A percentile compares a stretch with the other conserved stretches of the same genome.
These are phyloP conservation scores for Pantelozetes paolii DNA, from an alignment of 2,888 invertebrate species.

Conservation along the genomic window DNA sequence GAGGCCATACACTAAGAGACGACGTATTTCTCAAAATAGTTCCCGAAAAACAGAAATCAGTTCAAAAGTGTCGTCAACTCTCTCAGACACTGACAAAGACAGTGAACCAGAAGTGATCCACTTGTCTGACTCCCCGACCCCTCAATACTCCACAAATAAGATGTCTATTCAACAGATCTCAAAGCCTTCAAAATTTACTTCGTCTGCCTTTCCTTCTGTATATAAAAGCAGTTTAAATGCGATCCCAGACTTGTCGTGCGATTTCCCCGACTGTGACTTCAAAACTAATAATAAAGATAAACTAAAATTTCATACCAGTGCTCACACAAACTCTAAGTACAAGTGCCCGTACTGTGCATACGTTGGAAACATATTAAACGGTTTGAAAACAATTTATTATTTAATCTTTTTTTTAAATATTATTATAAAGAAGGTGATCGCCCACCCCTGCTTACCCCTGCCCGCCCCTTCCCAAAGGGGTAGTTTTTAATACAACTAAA, in stretches of 20 bases:
- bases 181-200: too few relatives aligned
- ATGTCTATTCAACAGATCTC: neutral
- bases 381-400: neutral
- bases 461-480: too few relatives aligned
- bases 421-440: too few relatives aligned
- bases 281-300: slow-evolving; percentile 29
- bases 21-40: too few relatives aligned
- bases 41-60: too few relatives aligned
- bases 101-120: slow-evolving; percentile 11
- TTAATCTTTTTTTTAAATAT: neutral
- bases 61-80: neutral
- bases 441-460: too few relatives aligned
- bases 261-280: slow-evolving; percentile 41
- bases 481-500: too few relatives aligned
- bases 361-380: slow-evolving; percentile 30
- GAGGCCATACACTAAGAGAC: too few relatives aligned
- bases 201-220: too few relatives aligned
- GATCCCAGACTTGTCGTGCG: too few relatives aligned
- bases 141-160: too few relatives aligned
- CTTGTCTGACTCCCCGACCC: slow-evolving; percentile 7
- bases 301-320: slow-evolving; percentile 36
- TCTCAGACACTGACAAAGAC: neutral
- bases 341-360: slow-evolving; percentile 42
- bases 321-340: slow-evolving; percentile 39
- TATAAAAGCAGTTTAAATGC: too few relatives aligned